phyloP scores from a whole-genome alignment of 2,797 vertebrate genomes.

The Falco columbarius region DNA sequence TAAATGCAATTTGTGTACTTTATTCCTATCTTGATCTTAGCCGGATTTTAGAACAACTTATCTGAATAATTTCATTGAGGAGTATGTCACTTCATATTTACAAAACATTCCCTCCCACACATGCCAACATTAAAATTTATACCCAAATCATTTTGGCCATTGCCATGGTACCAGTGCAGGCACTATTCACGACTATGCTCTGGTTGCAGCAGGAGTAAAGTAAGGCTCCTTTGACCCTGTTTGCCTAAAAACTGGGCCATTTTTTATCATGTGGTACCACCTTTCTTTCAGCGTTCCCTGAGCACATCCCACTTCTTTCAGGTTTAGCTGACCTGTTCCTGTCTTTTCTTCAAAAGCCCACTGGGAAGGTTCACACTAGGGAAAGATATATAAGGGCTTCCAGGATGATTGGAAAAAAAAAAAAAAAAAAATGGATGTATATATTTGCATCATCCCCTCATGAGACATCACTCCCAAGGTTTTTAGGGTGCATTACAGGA shows the following conservation, averaged over 20 bases:
- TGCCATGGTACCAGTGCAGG: neutral
- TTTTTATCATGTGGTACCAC: neutral
- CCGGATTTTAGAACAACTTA: neutral
- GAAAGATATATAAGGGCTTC: neutral
- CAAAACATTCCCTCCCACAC: neutral
- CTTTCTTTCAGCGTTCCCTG: neutral
- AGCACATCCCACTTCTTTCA: neutral
- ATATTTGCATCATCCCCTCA: neutral
- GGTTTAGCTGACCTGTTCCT: neutral
- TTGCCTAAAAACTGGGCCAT: neutral
- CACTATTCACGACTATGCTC: neutral
- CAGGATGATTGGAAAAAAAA: neutral
- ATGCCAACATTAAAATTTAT: neutral
- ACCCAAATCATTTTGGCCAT: neutral
- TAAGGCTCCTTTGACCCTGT: neutral
- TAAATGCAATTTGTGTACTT: neutral
- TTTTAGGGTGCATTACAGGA: neutral
- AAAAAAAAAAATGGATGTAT: neutral
- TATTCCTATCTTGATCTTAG: neutral
- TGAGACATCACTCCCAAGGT: neutral
- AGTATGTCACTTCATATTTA: neutral
- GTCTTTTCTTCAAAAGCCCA: neutral
- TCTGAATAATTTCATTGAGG: neutral
- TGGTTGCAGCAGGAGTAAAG: neutral
- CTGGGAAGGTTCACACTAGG: neutral